phyloP scores from a whole-genome alignment of 2,797 vertebrate species.

The Lutjanus campechanus region DNA sequence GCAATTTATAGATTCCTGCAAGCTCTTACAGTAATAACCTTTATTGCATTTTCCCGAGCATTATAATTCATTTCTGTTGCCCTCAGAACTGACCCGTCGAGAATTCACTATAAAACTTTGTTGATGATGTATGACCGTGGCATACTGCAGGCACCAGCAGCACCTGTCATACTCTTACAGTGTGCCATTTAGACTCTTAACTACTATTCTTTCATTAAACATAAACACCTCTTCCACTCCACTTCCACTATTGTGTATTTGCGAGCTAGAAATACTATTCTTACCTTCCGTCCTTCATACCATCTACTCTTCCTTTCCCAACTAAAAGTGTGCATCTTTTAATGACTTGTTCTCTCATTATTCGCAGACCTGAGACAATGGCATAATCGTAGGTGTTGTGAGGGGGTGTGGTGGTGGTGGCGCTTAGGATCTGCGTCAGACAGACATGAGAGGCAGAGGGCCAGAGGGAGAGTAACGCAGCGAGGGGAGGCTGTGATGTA shows the following conservation, averaged over 20 bases:
- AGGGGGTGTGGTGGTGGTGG: neutral
- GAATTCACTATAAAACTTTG: constrained; percentile 13
- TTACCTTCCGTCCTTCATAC: neutral
- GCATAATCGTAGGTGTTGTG: constrained; percentile 28
- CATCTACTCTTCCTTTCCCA: neutral
- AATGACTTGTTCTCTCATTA: constrained; percentile 6
- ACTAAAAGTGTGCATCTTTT: constrained; percentile 4
- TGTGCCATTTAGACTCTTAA: neutral
- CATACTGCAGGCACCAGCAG: neutral
- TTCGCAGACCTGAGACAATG: constrained; percentile 9
- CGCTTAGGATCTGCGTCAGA: constrained; percentile 36
- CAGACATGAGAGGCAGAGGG: constrained; percentile 23
- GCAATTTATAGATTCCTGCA: constrained; percentile 25
- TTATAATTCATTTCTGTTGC: constrained; percentile 33
- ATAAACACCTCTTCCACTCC: neutral
- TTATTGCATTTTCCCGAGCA: constrained; percentile 30
- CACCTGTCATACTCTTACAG: neutral
- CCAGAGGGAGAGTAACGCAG: constrained; percentile 15
- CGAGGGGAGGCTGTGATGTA: constrained; percentile 37
- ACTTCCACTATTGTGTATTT: neutral
- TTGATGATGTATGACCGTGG: constrained; percentile 22
- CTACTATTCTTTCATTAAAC: neutral
- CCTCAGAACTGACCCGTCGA: constrained; percentile 19
- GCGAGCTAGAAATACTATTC: neutral
- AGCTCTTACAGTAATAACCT: constrained; percentile 23